Percentiles rank a stretch among this genome's conserved stretches.
Evolutionary conservation across 2,113 vertebrate species (phyloP).

Genomic region (Oreamnos americanus): DNA sequence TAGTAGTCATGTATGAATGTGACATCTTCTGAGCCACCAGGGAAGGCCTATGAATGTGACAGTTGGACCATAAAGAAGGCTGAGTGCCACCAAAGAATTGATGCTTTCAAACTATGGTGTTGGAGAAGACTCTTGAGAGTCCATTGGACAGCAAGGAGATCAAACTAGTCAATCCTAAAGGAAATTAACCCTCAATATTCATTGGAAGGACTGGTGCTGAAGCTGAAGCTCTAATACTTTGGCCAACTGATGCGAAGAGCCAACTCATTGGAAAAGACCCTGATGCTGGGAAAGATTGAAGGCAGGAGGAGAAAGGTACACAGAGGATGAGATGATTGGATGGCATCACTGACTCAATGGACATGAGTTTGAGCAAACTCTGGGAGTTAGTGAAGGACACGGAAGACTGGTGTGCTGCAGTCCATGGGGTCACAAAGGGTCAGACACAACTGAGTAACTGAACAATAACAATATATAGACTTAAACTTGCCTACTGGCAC

Average conservation of each 20-base stretch:
- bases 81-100: neutral
- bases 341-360: neutral
- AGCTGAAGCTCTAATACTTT: neutral
- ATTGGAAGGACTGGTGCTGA: neutral
- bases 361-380: neutral
- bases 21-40: neutral
- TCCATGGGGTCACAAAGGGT: neutral
- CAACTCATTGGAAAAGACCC: neutral
- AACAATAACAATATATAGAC: neutral
- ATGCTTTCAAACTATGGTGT: neutral
- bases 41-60: neutral
- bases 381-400: neutral
- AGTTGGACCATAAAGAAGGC: neutral
- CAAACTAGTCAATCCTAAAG: neutral
- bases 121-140: neutral
- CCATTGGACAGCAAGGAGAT: neutral
- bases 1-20: neutral
- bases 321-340: neutral
- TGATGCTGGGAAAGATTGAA: neutral
- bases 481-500: neutral
- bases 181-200: neutral
- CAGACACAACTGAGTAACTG: neutral
- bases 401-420: neutral
- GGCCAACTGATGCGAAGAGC: neutral
- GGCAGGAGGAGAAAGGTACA: neutral